Conservation (phyloP, 2,797 vertebrate genomes). For the Sebastes alutus region DNA sequence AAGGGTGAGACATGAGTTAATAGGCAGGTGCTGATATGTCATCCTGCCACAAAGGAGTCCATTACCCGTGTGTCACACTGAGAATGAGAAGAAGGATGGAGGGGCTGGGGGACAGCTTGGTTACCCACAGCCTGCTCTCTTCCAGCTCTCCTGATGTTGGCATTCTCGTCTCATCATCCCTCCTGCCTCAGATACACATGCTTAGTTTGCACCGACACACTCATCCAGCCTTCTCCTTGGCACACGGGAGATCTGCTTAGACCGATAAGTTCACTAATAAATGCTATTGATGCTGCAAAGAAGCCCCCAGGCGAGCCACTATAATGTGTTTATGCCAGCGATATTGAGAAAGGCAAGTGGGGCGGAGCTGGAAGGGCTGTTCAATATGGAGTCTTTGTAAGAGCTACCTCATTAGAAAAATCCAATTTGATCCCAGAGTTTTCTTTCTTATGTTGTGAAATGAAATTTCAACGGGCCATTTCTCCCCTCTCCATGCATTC, state of each 20-base stretch:
- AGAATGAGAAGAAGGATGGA: constrained; percentile 64
- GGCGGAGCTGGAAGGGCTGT: constrained; percentile 28
- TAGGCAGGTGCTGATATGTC: constrained; percentile 74
- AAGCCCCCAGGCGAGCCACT: constrained; percentile 39
- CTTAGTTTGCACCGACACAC: constrained; percentile 43
- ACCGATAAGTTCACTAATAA: constrained; percentile 71
- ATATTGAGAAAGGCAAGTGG: constrained; percentile 33
- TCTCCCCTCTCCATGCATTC: constrained; percentile 24
- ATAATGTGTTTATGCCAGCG: constrained; percentile 47
- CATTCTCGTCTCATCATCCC: constrained; percentile 55
- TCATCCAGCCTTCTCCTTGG: constrained; percentile 37
- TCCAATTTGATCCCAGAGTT: constrained; percentile 66
- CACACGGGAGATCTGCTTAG: constrained; percentile 54
- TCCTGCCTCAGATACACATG: constrained; percentile 33
- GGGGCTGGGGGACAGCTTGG: constrained; percentile 50
- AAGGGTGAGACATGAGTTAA: constrained; percentile 66
- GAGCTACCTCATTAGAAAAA: constrained; percentile 70
- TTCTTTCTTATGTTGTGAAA: constrained; percentile 69
- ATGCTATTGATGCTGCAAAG: constrained; percentile 59
- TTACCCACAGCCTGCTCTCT: constrained; percentile 41
- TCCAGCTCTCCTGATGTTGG: constrained; percentile 41
- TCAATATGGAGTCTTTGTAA: constrained; percentile 53
- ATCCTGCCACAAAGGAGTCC: constrained; percentile 71
- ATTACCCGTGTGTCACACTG: constrained; percentile 70
- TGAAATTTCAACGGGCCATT: constrained; percentile 56